phyloP scores from a whole-genome alignment of 2,888 invertebrate species.

The Tachina grossa region DNA sequence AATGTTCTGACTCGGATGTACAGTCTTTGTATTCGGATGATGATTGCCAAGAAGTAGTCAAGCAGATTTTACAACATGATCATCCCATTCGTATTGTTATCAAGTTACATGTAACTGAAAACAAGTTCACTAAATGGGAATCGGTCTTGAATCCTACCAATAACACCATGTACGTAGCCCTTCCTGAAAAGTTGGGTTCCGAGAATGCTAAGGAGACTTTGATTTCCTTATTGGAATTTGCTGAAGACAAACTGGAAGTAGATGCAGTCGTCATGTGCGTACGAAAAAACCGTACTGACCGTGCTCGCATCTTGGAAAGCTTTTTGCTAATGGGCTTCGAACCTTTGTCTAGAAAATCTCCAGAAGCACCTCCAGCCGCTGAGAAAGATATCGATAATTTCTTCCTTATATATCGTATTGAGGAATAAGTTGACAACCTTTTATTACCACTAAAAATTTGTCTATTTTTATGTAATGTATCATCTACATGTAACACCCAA shows the following conservation, averaged over 20 bases:
- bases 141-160: slow-evolving; percentile 85
- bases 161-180: slow-evolving; percentile 92
- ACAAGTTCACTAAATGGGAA: slow-evolving; percentile 92
- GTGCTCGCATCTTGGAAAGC: slow-evolving; percentile 94
- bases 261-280: slow-evolving; percentile 90
- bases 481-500: neutral
- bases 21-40: slow-evolving; percentile 81
- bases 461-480: slow-evolving; percentile 34
- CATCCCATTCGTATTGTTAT: slow-evolving; percentile 89
- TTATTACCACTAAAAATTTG: slow-evolving; percentile 24
- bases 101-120: slow-evolving; percentile 90
- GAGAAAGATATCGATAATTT: slow-evolving; percentile 85
- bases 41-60: slow-evolving; percentile 84
- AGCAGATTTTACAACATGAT: slow-evolving; percentile 87
- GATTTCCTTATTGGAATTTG: slow-evolving; percentile 96
- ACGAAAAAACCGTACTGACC: slow-evolving; percentile 91
- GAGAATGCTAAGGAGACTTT: slow-evolving; percentile 98
- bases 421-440: slow-evolving; percentile 78
- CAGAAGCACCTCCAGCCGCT: slow-evolving; percentile 87
- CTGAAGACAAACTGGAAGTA: slow-evolving; percentile 95
- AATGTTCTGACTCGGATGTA: slow-evolving; percentile 81
- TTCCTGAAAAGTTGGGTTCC: slow-evolving; percentile 92
- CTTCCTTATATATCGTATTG: slow-evolving; percentile 83
- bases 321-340: slow-evolving; percentile 99
- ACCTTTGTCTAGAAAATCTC: slow-evolving; percentile 91